Base-by-base conservation (phyloP, 2,797 vertebrate genomes). In the Sandelia bainsii region DNA sequence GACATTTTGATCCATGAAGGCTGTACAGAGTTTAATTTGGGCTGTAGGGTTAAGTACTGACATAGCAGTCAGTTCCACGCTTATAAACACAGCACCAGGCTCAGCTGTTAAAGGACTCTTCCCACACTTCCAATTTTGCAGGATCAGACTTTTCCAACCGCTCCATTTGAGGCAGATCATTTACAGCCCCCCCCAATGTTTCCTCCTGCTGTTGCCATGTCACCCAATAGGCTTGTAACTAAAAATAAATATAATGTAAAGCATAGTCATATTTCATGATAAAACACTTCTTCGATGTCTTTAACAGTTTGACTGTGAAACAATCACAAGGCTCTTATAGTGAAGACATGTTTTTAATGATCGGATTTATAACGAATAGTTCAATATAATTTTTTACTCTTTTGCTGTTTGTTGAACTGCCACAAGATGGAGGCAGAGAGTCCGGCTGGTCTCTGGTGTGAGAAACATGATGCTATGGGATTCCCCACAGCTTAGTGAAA, bases 371-470 rank as follows among this genome's bases (percentile, higher is more conserved):
- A 32, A 32, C 7, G 1, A 32, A 32, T 32, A 32, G 29, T 7
- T 7, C 29, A 32, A 32, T 32, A 6, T 8, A 1, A 32, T 32
- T 32, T 32, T 39, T 3, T 39, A 13, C 10, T 39, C 10, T 13
- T 32, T 32, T 32, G 29, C 29, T 32, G 29, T 32, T 32, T 32
- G 6, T 32, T 32, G 3, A 34, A 19, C 9, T 48, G 13, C 40
- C 82, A 80, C 58, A 22, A 76, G 79, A 68, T 72, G 71, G 79
- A 20, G 62, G 49, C 42, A 51, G 11, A 20, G 56, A 63, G 20
- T 50, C 6, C 1, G 14, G 9, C 2, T 25, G 13, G 22, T 0
- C 20, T 25, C 42, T 58, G 9, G 17, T 0, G 14, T 4, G n/a
- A 61, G 23, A 39, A 72, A 39, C 6, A 22, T 5, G 12, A 46